A percentile compares a stretch with the other conserved stretches of the same genome.
These are phyloP conservation scores for Drosophila paramelanica DNA, from an alignment of 2,888 invertebrate species.

Conservation along the genomic window DNA sequence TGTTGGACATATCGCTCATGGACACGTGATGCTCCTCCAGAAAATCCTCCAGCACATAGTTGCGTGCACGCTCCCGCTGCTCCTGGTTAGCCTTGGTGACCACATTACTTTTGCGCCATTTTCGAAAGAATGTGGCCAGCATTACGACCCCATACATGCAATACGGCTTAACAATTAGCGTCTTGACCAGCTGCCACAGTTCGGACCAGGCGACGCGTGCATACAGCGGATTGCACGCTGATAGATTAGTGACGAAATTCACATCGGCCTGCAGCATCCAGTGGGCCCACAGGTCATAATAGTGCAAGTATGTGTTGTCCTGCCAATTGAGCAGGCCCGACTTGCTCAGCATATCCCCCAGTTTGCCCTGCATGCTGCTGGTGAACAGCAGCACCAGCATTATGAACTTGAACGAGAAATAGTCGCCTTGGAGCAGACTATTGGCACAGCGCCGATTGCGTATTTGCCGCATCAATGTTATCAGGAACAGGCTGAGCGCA, in stretches of 20 bases:
- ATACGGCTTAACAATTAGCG: slow-evolving; percentile 83
- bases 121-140: slow-evolving; percentile 83
- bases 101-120: slow-evolving; percentile 79
- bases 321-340: slow-evolving; percentile 73
- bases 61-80: slow-evolving; percentile 85
- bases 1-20: slow-evolving; percentile 82
- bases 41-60: slow-evolving; percentile 87
- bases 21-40: slow-evolving; percentile 84
- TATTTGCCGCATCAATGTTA: slow-evolving; percentile 70
- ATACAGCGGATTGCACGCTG: slow-evolving; percentile 83
- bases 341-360: slow-evolving; percentile 79
- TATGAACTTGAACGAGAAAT: slow-evolving; percentile 78
- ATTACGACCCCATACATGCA: slow-evolving; percentile 84
- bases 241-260: slow-evolving; percentile 81
- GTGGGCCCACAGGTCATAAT: slow-evolving; percentile 80
- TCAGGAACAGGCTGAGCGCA: slow-evolving; percentile 78
- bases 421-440: slow-evolving; percentile 50
- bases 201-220: slow-evolving; percentile 77
- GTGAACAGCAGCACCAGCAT: slow-evolving; percentile 77
- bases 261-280: slow-evolving; percentile 82
- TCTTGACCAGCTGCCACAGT: slow-evolving; percentile 83
- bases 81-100: slow-evolving; percentile 64
- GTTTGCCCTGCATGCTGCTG: slow-evolving; percentile 77
- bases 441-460: slow-evolving; percentile 52
- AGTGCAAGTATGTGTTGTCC: slow-evolving; percentile 78